Base-by-base conservation (phyloP, 2,888 invertebrate species). In the Eilema caniola region DNA sequence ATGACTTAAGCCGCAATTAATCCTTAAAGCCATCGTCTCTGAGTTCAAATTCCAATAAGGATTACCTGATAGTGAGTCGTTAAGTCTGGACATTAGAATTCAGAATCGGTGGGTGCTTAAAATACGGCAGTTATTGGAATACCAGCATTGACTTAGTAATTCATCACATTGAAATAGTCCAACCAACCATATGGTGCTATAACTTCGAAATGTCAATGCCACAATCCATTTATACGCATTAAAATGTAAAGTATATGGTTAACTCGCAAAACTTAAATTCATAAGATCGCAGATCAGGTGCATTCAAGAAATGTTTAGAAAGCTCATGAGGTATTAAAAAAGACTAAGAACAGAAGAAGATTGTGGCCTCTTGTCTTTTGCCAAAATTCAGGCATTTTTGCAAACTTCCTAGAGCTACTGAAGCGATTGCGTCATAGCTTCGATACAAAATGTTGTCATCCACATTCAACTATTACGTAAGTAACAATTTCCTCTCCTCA, bases 81-180 rank as follows among this genome's bases (percentile, higher is more conserved):
- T 80, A 80, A 76, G 74, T 74, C 80, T 79, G 80, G 78, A 83
- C 82, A 90, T 89, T 89, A 88, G 76, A 88, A 90, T 90, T 88
- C 88, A 85, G 84, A 88, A 87, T 86, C 85, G 85, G 85, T 86
- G 81, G 83, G 85, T 85, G 81, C 77, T 78, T 74, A 60, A 72
- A 78, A 70, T 82, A 78, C 82, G 76, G 76, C 81, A 83, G 82
- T 83, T 83, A 83, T 82, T 84, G 80, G 83, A 78, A 83, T 80
- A 81, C 79, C 85, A 85, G 83, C 85, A 85, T 83, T 79, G 79
- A 80, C 79, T 83, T 81, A 79, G 83, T 69, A 73, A 76, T 79
- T 74, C 70, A 75, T 72, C 70, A 74, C 70, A 37, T 60, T 70
- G 72, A 57, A 68, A 60, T 75, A 57, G 74, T 71, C 61, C 64